Evolutionary conservation across 2,113 vertebrate genomes (phyloP).

Genomic region (Gymnarchus niloticus): DNA sequence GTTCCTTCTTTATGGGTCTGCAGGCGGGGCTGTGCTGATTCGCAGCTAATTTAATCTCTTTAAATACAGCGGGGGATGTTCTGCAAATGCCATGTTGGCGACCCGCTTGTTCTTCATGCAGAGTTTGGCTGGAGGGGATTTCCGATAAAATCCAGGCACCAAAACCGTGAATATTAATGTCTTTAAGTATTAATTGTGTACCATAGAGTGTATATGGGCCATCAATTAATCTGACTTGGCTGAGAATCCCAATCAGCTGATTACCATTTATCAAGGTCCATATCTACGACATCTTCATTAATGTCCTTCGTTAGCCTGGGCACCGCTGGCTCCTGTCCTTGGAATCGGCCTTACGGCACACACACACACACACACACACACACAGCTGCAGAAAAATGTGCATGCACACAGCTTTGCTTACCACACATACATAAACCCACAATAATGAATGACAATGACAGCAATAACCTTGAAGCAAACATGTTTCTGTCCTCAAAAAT

Average conservation of each 20-base stretch:
- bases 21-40: background rate
- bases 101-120: background rate
- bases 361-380: background rate
- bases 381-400: background rate
- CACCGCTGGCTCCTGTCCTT: background rate
- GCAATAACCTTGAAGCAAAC: no score
- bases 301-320: background rate
- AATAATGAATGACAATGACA: no score
- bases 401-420: no score
- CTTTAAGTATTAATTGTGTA: background rate
- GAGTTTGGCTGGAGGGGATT: background rate
- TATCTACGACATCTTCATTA: background rate
- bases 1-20: background rate
- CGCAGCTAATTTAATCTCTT: background rate
- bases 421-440: no score
- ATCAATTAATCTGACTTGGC: background rate
- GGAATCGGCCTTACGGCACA: background rate
- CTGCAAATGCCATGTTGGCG: background rate
- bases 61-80: background rate
- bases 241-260: background rate
- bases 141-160: background rate
- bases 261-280: background rate
- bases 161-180: background rate
- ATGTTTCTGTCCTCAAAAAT: no score
- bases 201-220: background rate